A percentile compares a stretch with the other conserved stretches of the same genome.
Evolutionary conservation across 1,140 invertebrate genomes (phyloP).

Genomic region (Meloidogyne floridensis): DNA sequence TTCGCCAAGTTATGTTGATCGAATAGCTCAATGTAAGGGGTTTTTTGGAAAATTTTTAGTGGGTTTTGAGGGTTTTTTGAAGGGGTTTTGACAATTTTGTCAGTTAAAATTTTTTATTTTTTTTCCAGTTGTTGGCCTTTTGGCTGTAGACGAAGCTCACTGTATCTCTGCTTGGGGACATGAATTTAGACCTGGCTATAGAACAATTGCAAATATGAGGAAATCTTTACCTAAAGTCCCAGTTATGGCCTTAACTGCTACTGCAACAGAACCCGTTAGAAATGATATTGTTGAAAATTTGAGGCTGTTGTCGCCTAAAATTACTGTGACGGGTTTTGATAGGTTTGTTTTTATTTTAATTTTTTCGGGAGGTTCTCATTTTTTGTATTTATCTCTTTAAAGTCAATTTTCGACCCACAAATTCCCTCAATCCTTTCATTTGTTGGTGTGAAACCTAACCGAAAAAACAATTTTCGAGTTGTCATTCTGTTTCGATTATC

Average conservation of each 20-base stretch:
- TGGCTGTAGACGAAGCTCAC: slow-evolving; percentile 79
- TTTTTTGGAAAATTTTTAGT: slow-evolving; percentile 20
- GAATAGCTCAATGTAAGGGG: slow-evolving; percentile 33
- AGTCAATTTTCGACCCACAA: too few species aligned
- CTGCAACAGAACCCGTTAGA: slow-evolving; percentile 73
- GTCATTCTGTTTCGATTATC: too few species aligned
- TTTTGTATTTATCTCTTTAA: not conserved
- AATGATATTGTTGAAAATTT: slow-evolving; percentile 72
- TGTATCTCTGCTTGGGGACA: slow-evolving; percentile 88
- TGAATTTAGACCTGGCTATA: slow-evolving; percentile 93
- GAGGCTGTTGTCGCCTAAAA: slow-evolving; percentile 68
- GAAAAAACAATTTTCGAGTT: too few species aligned
- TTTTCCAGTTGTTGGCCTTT: slow-evolving; percentile 54
- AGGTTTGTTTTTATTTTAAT: slow-evolving; percentile 19
- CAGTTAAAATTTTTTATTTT: slow-evolving; percentile 22
- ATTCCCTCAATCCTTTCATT: too few species aligned
- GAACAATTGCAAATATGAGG: slow-evolving; percentile 71
- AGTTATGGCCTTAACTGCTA: slow-evolving; percentile 89
- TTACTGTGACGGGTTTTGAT: slow-evolving; percentile 68
- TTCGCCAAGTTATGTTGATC: slow-evolving; percentile 15
- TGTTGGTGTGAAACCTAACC: too few species aligned
- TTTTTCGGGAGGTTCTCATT: not conserved
- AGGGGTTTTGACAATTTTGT: too few species aligned
- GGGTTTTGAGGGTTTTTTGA: too few species aligned
- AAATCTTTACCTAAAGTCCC: slow-evolving; percentile 73